Evolutionary conservation across 2,888 invertebrate species (phyloP).

Genomic region (Drosophila histrio): DNA sequence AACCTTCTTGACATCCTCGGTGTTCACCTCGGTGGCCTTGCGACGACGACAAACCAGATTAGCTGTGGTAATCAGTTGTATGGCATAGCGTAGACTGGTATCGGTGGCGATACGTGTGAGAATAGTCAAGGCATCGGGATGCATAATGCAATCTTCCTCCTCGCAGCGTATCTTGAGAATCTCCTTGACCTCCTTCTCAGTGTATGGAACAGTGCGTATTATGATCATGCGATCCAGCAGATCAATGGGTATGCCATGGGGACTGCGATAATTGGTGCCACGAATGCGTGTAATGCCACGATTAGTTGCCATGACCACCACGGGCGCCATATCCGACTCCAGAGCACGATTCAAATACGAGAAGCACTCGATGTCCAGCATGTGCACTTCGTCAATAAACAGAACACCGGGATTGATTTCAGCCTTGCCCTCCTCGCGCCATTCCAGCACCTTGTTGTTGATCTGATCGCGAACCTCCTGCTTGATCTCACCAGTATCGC

Average conservation of each 20-base stretch:
- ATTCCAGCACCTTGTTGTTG: slow-evolving; percentile 98
- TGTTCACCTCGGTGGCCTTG: slow-evolving; percentile 92
- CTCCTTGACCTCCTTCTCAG: slow-evolving; percentile 94
- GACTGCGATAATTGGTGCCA: slow-evolving; percentile 96
- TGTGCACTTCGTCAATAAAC: slow-evolving; percentile 98
- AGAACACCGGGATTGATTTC: slow-evolving; percentile 99
- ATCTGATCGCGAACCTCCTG: slow-evolving; percentile 99
- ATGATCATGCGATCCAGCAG: slow-evolving; percentile 97
- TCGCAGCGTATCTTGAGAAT: slow-evolving; percentile 97
- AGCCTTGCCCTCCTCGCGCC: slow-evolving; percentile 99
- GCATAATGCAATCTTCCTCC: slow-evolving; percentile 98
- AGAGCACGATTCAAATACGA: slow-evolving; percentile 98
- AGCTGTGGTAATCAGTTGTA: slow-evolving; percentile 98
- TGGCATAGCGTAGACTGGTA: slow-evolving; percentile 97
- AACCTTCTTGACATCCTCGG: slow-evolving; percentile 97
- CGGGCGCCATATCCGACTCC: slow-evolving; percentile 98
- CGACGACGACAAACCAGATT: slow-evolving; percentile 96
- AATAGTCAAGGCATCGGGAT: slow-evolving; percentile 94
- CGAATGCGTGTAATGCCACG: slow-evolving; percentile 96
- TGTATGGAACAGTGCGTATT: slow-evolving; percentile 94
- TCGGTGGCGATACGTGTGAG: slow-evolving; percentile 96
- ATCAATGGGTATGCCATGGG: slow-evolving; percentile 99
- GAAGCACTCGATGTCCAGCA: slow-evolving; percentile 99
- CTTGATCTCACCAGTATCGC: slow-evolving; percentile 99
- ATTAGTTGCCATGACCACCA: slow-evolving; percentile 99